phyloP scores from a whole-genome alignment of 2,113 vertebrate species.

The Atlantisia rogersi region DNA sequence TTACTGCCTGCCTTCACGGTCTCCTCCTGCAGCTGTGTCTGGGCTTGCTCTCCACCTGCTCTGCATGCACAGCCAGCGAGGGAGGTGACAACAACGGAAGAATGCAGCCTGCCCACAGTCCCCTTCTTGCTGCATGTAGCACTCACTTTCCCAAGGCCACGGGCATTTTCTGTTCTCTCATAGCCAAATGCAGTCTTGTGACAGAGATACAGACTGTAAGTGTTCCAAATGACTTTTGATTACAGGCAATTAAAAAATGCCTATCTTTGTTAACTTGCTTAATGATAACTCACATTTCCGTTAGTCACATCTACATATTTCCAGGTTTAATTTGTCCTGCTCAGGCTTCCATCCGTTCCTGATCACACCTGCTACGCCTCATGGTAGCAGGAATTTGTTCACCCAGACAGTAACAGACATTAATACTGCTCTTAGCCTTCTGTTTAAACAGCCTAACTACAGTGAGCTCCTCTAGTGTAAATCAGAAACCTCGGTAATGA shows the following conservation, averaged over 20 bases:
- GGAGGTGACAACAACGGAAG: neutral
- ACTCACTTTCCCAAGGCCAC: neutral
- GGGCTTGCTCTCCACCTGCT: neutral
- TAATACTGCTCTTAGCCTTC: neutral
- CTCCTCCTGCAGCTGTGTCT: neutral
- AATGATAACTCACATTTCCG: neutral
- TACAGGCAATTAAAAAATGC: neutral
- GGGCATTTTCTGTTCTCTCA: neutral
- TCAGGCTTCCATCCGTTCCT: neutral
- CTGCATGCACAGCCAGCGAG: accelerated
- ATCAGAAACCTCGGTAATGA: neutral
- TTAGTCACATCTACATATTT: neutral
- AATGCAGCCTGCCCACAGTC: neutral
- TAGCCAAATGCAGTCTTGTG: neutral
- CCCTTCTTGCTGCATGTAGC: neutral
- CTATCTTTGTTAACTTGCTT: neutral
- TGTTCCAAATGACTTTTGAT: neutral
- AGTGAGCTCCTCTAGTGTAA: neutral
- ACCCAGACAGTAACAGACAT: neutral
- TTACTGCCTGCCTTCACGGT: neutral
- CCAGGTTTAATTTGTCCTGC: neutral
- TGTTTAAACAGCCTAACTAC: neutral
- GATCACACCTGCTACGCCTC: neutral
- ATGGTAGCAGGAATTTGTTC: neutral
- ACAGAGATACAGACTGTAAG: neutral